Evolutionary conservation across 2,888 invertebrate genomes (phyloP), one percentile per base, ranked within the genome.

Genomic region (Gymnoscelis rufifasciata): DNA sequence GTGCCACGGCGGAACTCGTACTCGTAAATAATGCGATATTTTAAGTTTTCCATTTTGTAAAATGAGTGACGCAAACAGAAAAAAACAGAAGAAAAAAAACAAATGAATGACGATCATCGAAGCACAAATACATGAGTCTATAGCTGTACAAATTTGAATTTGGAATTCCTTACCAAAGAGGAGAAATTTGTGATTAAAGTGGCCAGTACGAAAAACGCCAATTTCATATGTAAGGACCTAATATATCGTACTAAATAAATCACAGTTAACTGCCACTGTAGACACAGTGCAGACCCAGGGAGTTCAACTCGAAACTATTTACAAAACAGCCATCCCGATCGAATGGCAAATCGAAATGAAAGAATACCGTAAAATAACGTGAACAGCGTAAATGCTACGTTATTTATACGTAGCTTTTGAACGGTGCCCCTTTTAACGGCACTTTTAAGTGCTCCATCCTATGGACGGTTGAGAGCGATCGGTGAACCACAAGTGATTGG

Each of bases 371-470:
- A 74, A 81, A 80, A 81, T 77, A 77, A 74, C 74, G 75, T 76
- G 72, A 68, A 68, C 64, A 68, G 70, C 69, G 75, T 79, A 79
- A 82, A 79, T 73, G 75, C 75, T 67, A 69, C 67, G 82, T 82
- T 83, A 87, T 84, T 83, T 84, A 83, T 83, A 79, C 71, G 76
- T 62, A 64, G 78, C 80, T 78, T 83, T 83, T 80, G 77, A 82
- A 76, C 69, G 74, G 69, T 71, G 68, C 71, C 76, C 77, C 78
- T 79, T 83, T 83, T 82, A 83, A 81, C 78, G 78, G 78, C 76
- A 78, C 68, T 82, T 84, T 80, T 83, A 84, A 83, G 79, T 83
- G 83, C 81, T 75, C 71, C 68, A 72, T 53, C 67, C 65, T 60
- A 62, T 48, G 49, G 54, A 51, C 68, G 60, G 63, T 52, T 54